Conservation (phyloP, 2,888 invertebrate species). For the Chymomyza amoena region DNA sequence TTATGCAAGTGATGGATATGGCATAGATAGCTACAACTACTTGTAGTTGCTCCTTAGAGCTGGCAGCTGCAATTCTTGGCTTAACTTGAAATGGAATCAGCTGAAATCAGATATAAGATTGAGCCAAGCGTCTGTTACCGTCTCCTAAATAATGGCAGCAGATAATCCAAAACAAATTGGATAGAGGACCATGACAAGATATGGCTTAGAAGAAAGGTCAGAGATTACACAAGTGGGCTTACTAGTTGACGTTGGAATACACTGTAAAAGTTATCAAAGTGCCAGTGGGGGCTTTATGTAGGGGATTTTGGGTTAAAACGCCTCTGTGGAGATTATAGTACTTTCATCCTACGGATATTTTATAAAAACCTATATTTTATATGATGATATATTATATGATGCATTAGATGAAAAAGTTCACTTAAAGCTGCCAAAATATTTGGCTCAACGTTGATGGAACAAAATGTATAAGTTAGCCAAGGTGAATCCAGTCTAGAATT, state of each 20-base stretch:
- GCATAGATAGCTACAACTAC: background rate
- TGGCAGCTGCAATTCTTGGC: constrained; percentile 9
- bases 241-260: background rate
- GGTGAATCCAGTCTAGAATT: too few species aligned
- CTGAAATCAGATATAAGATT: constrained; percentile 54
- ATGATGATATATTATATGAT: too few species aligned
- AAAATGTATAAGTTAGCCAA: too few species aligned
- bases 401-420: too few species aligned
- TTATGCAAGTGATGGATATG: background rate
- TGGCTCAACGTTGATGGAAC: too few species aligned
- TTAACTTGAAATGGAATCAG: constrained; percentile 37
- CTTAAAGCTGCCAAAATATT: too few species aligned
- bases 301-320: too few species aligned
- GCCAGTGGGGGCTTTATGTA: too few species aligned
- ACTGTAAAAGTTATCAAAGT: background rate
- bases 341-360: too few species aligned
- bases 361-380: too few species aligned
- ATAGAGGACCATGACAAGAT: background rate
- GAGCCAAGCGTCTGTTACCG: constrained; percentile 45
- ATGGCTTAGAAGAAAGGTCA: background rate
- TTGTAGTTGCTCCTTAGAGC: background rate
- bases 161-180: constrained; percentile 22
- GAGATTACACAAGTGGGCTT: background rate
- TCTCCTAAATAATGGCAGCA: constrained; percentile 46
- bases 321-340: too few species aligned